A percentile compares a stretch with the other conserved stretches of the same genome.
Conservation (phyloP, 2,888 invertebrate genomes). For the Lasioglossum calceatum region DNA sequence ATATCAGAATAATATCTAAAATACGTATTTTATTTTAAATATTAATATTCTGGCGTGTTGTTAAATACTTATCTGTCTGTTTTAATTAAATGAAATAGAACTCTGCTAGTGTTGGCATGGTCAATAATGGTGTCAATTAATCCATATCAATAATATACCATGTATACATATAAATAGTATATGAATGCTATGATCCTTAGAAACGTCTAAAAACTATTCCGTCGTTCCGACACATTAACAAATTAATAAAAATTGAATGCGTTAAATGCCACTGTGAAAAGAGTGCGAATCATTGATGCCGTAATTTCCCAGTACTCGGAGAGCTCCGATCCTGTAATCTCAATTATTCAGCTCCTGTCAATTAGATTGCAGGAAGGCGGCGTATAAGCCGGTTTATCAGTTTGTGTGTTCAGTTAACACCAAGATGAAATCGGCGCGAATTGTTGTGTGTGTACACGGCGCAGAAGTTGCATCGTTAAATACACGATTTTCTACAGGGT, state of each 20-base stretch:
- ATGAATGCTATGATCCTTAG: background rate
- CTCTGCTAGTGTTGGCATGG: background rate
- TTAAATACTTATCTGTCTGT: background rate
- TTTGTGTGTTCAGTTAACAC: background rate
- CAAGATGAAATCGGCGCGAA: background rate
- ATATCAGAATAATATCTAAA: background rate
- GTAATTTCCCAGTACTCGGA: constrained; percentile 4
- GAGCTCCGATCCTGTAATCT: background rate
- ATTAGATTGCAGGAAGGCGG: constrained; percentile 1
- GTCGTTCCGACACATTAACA: background rate
- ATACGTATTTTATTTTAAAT: background rate
- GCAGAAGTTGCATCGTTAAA: background rate
- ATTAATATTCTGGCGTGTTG: no score
- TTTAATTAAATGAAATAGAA: background rate
- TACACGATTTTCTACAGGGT: background rate
- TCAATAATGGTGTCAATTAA: background rate
- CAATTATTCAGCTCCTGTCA: constrained; percentile 24
- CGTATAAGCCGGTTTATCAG: background rate
- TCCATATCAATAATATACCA: background rate
- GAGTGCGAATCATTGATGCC: background rate
- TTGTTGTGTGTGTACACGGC: background rate
- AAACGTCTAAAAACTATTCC: background rate
- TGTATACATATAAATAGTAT: background rate
- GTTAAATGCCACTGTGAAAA: background rate
- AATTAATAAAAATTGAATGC: constrained; percentile 1